These are phyloP conservation scores for Acromyrmex charruanus DNA, from an alignment of 1,140 invertebrate genomes.

Conservation along the genomic window DNA sequence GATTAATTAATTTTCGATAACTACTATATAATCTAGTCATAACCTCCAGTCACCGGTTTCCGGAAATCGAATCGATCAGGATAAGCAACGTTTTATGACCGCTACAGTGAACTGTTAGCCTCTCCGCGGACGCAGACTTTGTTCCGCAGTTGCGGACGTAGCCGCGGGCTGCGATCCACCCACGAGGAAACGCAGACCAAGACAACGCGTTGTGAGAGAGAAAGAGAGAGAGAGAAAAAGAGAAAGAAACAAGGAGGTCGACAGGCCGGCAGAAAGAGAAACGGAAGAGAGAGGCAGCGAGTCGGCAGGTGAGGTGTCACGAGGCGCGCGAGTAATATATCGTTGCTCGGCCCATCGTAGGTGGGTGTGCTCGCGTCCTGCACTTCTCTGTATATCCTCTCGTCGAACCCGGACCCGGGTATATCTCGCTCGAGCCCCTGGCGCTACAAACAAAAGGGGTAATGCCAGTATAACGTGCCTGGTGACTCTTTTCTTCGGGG, in stretches of 20 bases:
- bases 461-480: slow-evolving; percentile 76
- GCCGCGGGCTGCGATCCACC: slow-evolving; percentile 82
- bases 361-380: slow-evolving; percentile 78
- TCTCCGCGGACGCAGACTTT: slow-evolving; percentile 71
- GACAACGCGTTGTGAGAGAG: slow-evolving; percentile 50
- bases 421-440: slow-evolving; percentile 77
- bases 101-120: slow-evolving; percentile 48
- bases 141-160: slow-evolving; percentile 73
- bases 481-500: slow-evolving; percentile 63
- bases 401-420: slow-evolving; percentile 64
- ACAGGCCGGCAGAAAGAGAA: slow-evolving; percentile 45
- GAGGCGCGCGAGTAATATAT: slow-evolving; percentile 85
- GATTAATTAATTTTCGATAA: background rate
- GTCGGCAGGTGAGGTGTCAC: slow-evolving; percentile 86
- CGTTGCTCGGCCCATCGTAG: slow-evolving; percentile 81
- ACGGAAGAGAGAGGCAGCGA: slow-evolving; percentile 58
- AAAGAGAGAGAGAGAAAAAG: slow-evolving; percentile 30
- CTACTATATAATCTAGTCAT: slow-evolving; percentile 25
- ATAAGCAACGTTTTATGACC: slow-evolving; percentile 69
- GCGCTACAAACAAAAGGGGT: slow-evolving; percentile 79
- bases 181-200: slow-evolving; percentile 82
- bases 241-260: slow-evolving; percentile 39
- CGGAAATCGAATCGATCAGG: slow-evolving; percentile 53
- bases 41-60: slow-evolving; percentile 31
- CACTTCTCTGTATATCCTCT: slow-evolving; percentile 66